Conservation (phyloP, 2,888 invertebrate species). For the Stenolophus ochropezus region DNA sequence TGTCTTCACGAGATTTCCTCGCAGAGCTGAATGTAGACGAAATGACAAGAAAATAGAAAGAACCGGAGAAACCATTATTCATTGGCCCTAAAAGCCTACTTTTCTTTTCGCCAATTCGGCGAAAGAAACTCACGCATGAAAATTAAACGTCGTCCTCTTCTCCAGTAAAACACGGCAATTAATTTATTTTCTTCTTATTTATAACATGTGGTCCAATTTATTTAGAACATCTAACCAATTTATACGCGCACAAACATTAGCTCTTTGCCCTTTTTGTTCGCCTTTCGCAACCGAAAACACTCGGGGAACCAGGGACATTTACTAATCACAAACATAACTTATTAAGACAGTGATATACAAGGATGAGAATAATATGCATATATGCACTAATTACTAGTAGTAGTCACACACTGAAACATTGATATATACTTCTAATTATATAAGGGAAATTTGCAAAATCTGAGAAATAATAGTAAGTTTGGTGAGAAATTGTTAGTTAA, state of each 20-base stretch:
- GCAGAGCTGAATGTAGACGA: constrained; percentile 46
- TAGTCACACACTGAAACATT: too few species aligned
- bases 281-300: constrained; percentile 7
- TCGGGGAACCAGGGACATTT: not conserved
- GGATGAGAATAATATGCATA: too few species aligned
- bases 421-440: too few species aligned
- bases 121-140: constrained; percentile 54
- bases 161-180: constrained; percentile 42
- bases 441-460: not conserved
- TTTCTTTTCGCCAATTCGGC: constrained; percentile 46
- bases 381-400: too few species aligned
- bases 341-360: not conserved
- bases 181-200: constrained; percentile 46
- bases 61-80: constrained; percentile 55
- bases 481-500: too few species aligned
- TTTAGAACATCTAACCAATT: constrained; percentile 38
- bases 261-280: not conserved
- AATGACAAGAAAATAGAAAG: constrained; percentile 58
- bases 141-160: constrained; percentile 46
- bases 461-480: too few species aligned
- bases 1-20: constrained; percentile 48
- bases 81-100: constrained; percentile 53
- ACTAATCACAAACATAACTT: not conserved
- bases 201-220: constrained; percentile 36
- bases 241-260: not conserved